A percentile compares a stretch with the other conserved stretches of the same genome.
These are phyloP conservation scores for Propithecus coquereli DNA, from an alignment of 2,113 vertebrate genomes.

Conservation along the genomic window DNA sequence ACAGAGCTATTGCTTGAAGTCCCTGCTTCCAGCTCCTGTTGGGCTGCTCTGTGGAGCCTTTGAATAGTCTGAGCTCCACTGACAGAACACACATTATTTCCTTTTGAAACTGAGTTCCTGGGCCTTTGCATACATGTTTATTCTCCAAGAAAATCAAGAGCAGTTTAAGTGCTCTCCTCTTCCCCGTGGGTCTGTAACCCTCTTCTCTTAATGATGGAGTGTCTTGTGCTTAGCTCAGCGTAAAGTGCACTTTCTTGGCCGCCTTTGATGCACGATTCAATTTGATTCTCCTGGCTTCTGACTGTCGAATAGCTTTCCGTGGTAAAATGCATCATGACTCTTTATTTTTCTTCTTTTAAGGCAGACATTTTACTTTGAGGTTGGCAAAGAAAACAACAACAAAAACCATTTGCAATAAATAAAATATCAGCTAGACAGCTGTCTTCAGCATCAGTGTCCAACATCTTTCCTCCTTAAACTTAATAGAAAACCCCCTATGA, in stretches of 20 bases:
- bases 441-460: neutral
- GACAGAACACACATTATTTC: constrained; percentile 24
- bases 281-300: neutral
- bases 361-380: neutral
- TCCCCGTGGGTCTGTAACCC: neutral
- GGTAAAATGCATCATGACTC: neutral
- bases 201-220: neutral
- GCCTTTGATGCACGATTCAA: constrained; percentile 39
- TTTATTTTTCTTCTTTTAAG: neutral
- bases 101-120: neutral
- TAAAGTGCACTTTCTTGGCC: neutral
- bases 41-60: constrained; percentile 33
- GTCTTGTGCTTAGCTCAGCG: neutral
- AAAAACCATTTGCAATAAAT: neutral
- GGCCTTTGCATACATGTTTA: neutral
- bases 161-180: neutral
- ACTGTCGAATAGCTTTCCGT: neutral
- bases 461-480: neutral
- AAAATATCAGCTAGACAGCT: constrained; percentile 9
- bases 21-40: constrained; percentile 62
- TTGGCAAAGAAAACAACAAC: neutral
- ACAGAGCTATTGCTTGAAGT: constrained; percentile 42
- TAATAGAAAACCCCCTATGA: neutral
- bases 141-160: constrained; percentile 37
- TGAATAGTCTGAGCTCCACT: neutral